Base-by-base conservation (phyloP, 1,140 invertebrate genomes). In the Drosophila subpulchrella region DNA sequence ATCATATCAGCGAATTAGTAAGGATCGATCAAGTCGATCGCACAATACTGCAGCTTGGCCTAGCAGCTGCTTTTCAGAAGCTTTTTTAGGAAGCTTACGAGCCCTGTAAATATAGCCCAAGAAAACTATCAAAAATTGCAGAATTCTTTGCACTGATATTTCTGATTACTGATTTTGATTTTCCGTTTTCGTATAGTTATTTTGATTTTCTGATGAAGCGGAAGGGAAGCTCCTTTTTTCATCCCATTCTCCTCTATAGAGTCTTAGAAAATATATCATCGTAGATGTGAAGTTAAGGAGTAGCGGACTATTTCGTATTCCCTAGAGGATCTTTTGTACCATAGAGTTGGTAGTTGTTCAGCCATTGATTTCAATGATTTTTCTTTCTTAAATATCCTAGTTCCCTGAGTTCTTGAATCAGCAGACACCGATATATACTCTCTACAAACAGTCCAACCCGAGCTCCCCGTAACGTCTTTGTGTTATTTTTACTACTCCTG, bases 91-190 rank as follows among this genome's bases (percentile, higher is more conserved):
- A 70, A 57, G 65, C 67, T 71, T 70, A 57, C 51, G 6, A 70
- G 42, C 30, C 65, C 63, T 71, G 65, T 71, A 71, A 57, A 71
- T 70, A 71, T 50, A 71, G 65, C 50, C 36, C 27, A 57, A 58
- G 59, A 57, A 42, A 24, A 27, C 53, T 13, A 56, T 42, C 12
- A 2, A 63, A 74, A 62, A 54, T 54, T 58, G 7, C 41, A 32
- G 41, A 83, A 76, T 83, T 84, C 42, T 66, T 44, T 70, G 81
- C 81, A 83, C 80, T 44, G 36, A 57, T 34, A 58, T 42, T 34
- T 55, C 17, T 5, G 15, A 38, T 67, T 53, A 60, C 4, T 24
- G 32, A 34, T 41, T 30, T 44, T 34, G 1, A 38, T 38, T 15
- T 72, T 55, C 46, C 17, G 10, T n/a, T 8, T 34, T 15, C 8